These are phyloP conservation scores for Catocala fraxini DNA, from an alignment of 2,888 invertebrate species.

Conservation along the genomic window DNA sequence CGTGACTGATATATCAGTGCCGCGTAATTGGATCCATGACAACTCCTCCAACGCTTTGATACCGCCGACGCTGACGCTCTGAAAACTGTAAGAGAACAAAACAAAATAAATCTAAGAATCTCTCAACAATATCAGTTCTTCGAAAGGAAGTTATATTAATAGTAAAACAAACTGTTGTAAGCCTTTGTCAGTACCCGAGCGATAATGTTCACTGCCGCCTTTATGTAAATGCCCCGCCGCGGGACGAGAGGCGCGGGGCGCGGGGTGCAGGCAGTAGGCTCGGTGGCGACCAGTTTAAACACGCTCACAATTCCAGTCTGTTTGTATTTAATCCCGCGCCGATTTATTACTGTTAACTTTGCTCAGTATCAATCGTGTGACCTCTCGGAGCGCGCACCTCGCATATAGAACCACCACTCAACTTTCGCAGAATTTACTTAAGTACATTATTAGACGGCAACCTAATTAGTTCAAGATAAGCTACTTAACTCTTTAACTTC, in stretches of 20 bases:
- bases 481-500: neutral
- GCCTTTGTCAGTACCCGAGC: neutral
- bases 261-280: no score
- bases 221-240: no score
- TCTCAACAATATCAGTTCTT: neutral
- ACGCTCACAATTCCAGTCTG: neutral
- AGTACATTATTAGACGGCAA: no score
- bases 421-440: no score
- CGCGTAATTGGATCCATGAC: no score
- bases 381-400: no score
- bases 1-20: no score
- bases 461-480: neutral
- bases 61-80: neutral
- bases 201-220: no score
- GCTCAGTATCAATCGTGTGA: no score
- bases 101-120: neutral
- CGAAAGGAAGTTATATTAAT: neutral
- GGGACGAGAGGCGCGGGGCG: no score
- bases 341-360: neutral
- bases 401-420: no score
- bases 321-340: constrained; percentile 2
- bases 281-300: neutral
- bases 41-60: no score
- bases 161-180: neutral
- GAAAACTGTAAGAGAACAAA: neutral